Evolutionary conservation across 2,888 invertebrate genomes (phyloP).

Genomic region (Leucoptera coffeella): DNA sequence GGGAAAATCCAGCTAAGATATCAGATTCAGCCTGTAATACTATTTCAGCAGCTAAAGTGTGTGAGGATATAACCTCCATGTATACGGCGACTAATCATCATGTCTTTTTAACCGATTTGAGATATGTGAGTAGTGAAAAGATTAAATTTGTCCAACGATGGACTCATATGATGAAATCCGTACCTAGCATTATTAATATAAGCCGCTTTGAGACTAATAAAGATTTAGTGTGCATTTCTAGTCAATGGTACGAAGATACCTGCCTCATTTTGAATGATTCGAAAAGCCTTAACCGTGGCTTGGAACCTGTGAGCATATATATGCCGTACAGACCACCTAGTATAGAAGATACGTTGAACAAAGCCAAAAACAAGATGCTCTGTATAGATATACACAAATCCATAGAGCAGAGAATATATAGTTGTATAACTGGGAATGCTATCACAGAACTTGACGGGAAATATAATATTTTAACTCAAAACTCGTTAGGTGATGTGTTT

Average conservation of each 20-base stretch:
- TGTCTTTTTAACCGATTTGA: constrained; percentile 26
- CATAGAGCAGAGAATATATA: constrained; percentile 19
- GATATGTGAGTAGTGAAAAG: constrained; percentile 12
- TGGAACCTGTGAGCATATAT: constrained; percentile 14
- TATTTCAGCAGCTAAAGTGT: constrained; percentile 22
- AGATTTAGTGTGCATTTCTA: constrained; percentile 25
- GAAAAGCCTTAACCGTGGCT: constrained; percentile 13
- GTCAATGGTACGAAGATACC: constrained; percentile 36
- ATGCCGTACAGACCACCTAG: constrained; percentile 32
- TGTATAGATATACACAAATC: constrained; percentile 24
- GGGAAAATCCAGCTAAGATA: constrained; percentile 15
- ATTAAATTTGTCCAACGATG: constrained; percentile 37
- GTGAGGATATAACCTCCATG: constrained; percentile 15
- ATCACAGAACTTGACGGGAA: constrained; percentile 20
- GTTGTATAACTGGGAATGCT: constrained; percentile 20
- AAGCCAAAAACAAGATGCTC: constrained; percentile 18
- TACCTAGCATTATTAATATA: constrained; percentile 33
- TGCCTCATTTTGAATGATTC: constrained; percentile 25
- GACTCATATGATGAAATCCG: constrained; percentile 49
- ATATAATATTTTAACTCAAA: constrained; percentile 23
- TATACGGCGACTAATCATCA: constrained; percentile 32
- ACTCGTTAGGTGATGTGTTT: constrained; percentile 36
- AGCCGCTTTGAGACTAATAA: constrained; percentile 23
- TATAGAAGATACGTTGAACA: constrained; percentile 18
- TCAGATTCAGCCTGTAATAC: constrained; percentile 24